A percentile compares a stretch with the other conserved stretches of the same genome.
phyloP scores from a whole-genome alignment of 2,888 invertebrate genomes.

The Trissonchulus sp. region DNA sequence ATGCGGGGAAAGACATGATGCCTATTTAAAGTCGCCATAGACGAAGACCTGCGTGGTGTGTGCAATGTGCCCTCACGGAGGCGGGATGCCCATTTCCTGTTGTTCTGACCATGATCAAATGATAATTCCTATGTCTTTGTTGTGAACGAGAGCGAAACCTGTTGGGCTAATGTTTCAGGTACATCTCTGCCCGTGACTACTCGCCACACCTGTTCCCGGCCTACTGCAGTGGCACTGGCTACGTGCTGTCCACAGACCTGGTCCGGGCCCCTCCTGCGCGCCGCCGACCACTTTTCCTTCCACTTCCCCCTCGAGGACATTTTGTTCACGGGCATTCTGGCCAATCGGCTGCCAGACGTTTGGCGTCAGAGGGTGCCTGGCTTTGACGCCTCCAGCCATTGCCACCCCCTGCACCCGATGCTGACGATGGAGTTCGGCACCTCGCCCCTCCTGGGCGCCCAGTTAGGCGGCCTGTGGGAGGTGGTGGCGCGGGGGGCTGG shows the following conservation, averaged over 20 bases:
- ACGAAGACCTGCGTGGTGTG: no score
- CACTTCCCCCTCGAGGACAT: slow-evolving; percentile 20
- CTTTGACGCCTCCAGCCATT: background rate
- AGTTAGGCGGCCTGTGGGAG: background rate
- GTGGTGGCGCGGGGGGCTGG: no score
- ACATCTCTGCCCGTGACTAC: background rate
- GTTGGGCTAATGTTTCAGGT: no score
- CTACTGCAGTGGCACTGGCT: slow-evolving; percentile 23
- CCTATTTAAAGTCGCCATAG: no score
- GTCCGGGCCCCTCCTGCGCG: background rate
- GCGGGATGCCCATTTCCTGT: no score
- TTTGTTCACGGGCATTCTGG: slow-evolving; percentile 21
- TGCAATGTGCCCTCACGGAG: no score
- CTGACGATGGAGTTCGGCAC: background rate
- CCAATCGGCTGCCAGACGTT: background rate
- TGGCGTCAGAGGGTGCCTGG: background rate
- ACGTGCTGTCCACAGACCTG: slow-evolving; percentile 12
- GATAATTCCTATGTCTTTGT: no score
- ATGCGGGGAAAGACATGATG: no score
- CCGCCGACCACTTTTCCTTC: slow-evolving; percentile 3
- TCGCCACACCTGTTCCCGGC: background rate
- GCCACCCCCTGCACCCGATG: background rate
- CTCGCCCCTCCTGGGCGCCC: background rate
- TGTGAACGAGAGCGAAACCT: no score
- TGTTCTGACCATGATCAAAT: no score